Conservation (phyloP, 2,797 vertebrate genomes). For the Dipus sagitta region DNA sequence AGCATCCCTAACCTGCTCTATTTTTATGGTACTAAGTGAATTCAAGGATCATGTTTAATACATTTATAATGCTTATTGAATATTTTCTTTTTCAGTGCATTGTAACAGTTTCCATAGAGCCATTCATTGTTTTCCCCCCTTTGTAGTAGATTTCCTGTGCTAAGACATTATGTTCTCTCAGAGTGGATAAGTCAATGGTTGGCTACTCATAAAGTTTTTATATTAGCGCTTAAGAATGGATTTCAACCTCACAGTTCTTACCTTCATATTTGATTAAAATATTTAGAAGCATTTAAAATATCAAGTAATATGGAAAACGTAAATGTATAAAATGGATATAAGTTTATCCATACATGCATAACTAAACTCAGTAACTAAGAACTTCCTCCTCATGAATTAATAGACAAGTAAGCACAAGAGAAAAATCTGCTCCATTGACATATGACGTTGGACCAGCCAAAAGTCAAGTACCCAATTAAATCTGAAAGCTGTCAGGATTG, state of each 20-base stretch:
- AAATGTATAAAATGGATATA: background rate
- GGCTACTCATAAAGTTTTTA: background rate
- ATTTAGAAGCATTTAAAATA: constrained; percentile 3
- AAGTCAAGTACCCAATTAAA: background rate
- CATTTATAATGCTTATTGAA: background rate
- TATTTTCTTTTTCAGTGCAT: background rate
- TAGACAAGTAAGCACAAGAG: background rate
- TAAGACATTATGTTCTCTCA: background rate
- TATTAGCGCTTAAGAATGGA: background rate
- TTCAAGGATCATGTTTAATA: background rate
- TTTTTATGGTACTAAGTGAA: background rate
- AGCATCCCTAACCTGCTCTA: background rate
- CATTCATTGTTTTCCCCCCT: background rate
- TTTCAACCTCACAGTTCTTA: background rate
- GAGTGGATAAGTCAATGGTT: background rate
- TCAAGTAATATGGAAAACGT: background rate
- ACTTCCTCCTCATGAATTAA: background rate
- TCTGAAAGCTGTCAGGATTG: background rate
- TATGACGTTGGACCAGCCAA: background rate
- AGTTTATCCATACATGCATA: background rate
- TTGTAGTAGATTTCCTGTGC: background rate
- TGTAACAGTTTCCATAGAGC: too few species aligned
- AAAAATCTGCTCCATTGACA: background rate
- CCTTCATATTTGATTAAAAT: background rate
- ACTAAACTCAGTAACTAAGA: background rate